Base-by-base conservation (phyloP, 2,888 invertebrate genomes). In the Platycheirus rosarum region DNA sequence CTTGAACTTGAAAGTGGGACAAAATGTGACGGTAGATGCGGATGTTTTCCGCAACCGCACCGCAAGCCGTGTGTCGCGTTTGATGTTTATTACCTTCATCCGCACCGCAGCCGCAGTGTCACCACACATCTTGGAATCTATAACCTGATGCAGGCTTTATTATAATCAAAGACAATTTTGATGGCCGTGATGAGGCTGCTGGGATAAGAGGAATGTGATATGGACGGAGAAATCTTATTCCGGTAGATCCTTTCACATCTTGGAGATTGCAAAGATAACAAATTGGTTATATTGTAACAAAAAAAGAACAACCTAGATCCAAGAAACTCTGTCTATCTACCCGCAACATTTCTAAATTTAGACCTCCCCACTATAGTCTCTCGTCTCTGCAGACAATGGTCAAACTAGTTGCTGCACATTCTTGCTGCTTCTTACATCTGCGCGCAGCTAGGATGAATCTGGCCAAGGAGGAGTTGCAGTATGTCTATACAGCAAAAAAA, bases 1-100 rank as follows among this genome's bases (percentile, higher is more conserved):
- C 75, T 80, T 80, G 75, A 80, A 80, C 69, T 80, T 75, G 68
- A 75, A 80, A 80, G 79, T 80, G 57, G 75, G 51, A 29, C 75
- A 80, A 44, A 60, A 53, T 69, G 62, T 66, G 71, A 35, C 18
- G 32, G 35, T 53, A 44, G 60, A 60, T 48, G 40, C 40, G 55
- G 35, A 69, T 73, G 65, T 40, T 66, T 73, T 60, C 65, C 55
- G 75, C 49, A 70, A 65, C 79, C 65, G 57, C 78, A 65, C 79
- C 65, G 57, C 78, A 68, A 74, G 37, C 62, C 74, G 48, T 75
- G 13, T 70, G 65, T 65, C 44, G 48, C 69, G 55, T 75, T 79
- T 51, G 57, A 75, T 70, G 63, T 75, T 75, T 70, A 75, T 80
- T 65, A 26, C 62, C 63, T 42, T 13, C 29, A 51, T 26, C 51